Evolutionary conservation across 2,113 vertebrate genomes (phyloP).

Genomic region (Nerophis ophidion): DNA sequence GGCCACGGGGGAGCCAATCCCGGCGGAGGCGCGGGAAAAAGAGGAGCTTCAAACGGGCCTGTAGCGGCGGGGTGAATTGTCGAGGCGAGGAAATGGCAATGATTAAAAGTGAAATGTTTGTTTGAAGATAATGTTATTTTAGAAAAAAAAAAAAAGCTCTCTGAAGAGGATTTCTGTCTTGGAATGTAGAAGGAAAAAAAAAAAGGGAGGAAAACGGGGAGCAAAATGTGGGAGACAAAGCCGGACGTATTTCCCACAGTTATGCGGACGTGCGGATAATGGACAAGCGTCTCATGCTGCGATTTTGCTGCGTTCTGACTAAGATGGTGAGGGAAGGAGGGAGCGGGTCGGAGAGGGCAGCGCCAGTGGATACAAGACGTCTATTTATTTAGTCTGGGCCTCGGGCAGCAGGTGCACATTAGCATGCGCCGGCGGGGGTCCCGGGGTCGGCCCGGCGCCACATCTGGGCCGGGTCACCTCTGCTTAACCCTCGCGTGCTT

Average conservation of each 20-base stretch:
- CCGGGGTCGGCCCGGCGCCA: constrained; percentile 53
- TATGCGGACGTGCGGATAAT: constrained; percentile 54
- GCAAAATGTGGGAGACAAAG: constrained; percentile 51
- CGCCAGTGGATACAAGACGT: constrained; percentile 51
- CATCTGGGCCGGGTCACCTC: constrained; percentile 53
- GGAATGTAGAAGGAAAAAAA: constrained; percentile 23
- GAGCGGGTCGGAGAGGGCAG: constrained; percentile 32
- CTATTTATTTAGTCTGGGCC: constrained; percentile 47
- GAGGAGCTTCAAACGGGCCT: constrained; percentile 72
- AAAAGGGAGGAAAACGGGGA: constrained; percentile 42
- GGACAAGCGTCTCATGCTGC: constrained; percentile 16
- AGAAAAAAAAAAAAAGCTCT: constrained; percentile 59
- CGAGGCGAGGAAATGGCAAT: constrained; percentile 66
- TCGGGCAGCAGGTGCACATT: constrained; percentile 67
- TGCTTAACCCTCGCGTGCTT: constrained; percentile 38
- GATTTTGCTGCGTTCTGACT: constrained; percentile 9
- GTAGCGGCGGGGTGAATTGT: constrained; percentile 63
- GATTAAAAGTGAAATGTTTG: constrained; percentile 80
- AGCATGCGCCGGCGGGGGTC: constrained; percentile 55
- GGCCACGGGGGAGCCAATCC: constrained; percentile 68
- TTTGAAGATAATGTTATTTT: constrained; percentile 80
- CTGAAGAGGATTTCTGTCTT: constrained; percentile 70
- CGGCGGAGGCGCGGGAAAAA: constrained; percentile 64
- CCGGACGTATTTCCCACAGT: constrained; percentile 65
- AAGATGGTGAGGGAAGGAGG: background rate